These are phyloP conservation scores for Nannoperca obscura DNA, from an alignment of 2,797 vertebrate genomes.

Conservation along the genomic window DNA sequence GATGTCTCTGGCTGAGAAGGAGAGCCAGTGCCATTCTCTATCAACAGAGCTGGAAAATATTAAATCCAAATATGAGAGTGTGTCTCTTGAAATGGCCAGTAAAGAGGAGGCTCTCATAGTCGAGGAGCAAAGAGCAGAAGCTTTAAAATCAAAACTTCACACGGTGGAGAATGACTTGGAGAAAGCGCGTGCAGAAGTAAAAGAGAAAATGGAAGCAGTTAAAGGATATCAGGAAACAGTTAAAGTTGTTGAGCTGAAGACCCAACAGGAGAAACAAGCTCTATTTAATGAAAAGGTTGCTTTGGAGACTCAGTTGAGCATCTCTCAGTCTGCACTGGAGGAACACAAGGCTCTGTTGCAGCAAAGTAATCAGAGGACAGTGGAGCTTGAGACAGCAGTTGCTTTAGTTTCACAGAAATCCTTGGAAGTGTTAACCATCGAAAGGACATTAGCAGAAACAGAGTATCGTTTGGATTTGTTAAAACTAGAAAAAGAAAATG, in stretches of 20 bases:
- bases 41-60: conserved; percentile 67
- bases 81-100: conserved; percentile 45
- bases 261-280: conserved; percentile 54
- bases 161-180: conserved; percentile 71
- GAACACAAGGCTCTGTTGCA: conserved; percentile 60
- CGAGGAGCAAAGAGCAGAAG: conserved; percentile 60
- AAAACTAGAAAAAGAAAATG: conserved; percentile 79
- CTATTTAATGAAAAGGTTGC: conserved; percentile 58
- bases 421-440: conserved; percentile 70
- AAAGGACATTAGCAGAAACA: conserved; percentile 54
- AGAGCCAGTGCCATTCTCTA: conserved; percentile 58
- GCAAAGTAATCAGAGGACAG: conserved; percentile 69
- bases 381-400: conserved; percentile 69
- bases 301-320: conserved; percentile 71
- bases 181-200: conserved; percentile 61
- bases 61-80: conserved; percentile 55
- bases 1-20: conserved; percentile 68
- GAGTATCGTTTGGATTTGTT: conserved; percentile 75
- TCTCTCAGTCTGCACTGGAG: conserved; percentile 51
- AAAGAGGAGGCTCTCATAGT: conserved; percentile 71
- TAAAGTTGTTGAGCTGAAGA: conserved; percentile 51
- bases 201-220: conserved; percentile 65
- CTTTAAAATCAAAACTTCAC: conserved; percentile 69
- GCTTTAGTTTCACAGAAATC: conserved; percentile 75
- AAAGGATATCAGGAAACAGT: conserved; percentile 53